A percentile compares a stretch with the other conserved stretches of the same genome.
These are phyloP conservation scores for Meandrina meandrites DNA, from an alignment of 92 coral and sea anemone species.

Conservation along the genomic window DNA sequence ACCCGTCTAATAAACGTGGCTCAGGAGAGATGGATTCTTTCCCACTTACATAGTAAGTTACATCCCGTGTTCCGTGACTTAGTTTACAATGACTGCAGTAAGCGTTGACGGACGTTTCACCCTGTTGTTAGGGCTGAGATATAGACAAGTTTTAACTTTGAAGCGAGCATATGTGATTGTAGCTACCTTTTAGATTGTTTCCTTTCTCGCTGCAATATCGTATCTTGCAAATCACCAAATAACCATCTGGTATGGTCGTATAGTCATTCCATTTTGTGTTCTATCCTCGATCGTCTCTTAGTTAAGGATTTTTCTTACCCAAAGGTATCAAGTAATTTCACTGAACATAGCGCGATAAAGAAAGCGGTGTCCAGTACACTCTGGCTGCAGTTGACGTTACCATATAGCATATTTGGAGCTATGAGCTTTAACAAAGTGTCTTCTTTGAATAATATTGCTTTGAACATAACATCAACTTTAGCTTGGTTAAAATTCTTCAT, in stretches of 20 bases:
- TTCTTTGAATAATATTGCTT: neutral
- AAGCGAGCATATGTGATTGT: neutral
- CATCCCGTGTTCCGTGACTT: too few species aligned
- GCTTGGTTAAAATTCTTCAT: neutral
- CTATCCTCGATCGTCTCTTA: neutral
- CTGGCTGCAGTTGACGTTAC: neutral
- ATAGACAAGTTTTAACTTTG: slow-evolving; percentile 1
- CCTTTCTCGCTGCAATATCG: neutral
- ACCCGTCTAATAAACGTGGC: too few species aligned
- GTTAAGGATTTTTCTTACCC: neutral
- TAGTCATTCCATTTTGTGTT: neutral
- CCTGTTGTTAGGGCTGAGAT: slow-evolving; percentile 8
- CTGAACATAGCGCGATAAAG: too few species aligned
- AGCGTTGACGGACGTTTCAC: slow-evolving; percentile 22
- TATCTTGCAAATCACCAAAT: neutral
- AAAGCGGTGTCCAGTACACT: too few species aligned
- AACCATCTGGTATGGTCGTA: neutral
- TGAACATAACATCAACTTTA: too few species aligned
- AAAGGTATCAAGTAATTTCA: neutral
- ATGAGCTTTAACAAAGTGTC: neutral
- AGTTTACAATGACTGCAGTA: too few species aligned
- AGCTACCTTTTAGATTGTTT: neutral
- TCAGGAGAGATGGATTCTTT: too few species aligned
- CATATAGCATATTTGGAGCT: neutral
- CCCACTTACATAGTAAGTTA: too few species aligned